Conservation (phyloP, 2,113 vertebrate genomes). For the Urocynchramus pylzowi region DNA sequence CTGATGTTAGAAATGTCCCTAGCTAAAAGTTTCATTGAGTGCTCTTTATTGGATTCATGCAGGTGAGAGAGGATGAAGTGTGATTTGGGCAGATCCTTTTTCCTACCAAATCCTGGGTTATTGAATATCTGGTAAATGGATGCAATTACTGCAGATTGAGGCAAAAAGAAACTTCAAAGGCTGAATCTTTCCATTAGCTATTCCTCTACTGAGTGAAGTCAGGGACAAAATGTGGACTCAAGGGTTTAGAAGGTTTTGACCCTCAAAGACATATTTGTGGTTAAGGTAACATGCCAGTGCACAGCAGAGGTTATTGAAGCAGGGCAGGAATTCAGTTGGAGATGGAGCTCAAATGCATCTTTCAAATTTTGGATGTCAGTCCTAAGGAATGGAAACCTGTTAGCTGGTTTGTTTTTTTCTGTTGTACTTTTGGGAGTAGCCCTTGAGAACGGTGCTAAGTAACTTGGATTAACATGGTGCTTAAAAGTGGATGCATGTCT, state of each 20-base stretch:
- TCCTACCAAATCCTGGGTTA: neutral
- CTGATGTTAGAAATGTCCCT: neutral
- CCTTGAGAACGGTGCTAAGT: neutral
- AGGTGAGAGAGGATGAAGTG: neutral
- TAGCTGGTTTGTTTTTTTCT: neutral
- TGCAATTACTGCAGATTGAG: neutral
- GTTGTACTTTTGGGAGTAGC: neutral
- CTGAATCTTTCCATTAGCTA: neutral
- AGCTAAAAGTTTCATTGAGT: neutral
- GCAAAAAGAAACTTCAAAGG: neutral
- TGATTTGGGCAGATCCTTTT: neutral
- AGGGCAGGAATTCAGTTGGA: neutral
- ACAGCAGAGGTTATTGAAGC: neutral
- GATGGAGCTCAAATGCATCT: neutral
- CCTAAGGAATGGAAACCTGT: neutral
- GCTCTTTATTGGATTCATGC: neutral
- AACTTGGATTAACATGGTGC: neutral
- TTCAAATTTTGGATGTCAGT: neutral
- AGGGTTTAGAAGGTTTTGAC: neutral
- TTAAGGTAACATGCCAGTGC: neutral
- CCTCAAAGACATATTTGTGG: neutral
- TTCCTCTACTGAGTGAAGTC: neutral
- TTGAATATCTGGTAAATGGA: neutral
- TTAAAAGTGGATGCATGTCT: neutral
- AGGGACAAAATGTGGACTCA: neutral